Conservation (phyloP, 2,888 invertebrate genomes). For the Galerucella pusilla region DNA sequence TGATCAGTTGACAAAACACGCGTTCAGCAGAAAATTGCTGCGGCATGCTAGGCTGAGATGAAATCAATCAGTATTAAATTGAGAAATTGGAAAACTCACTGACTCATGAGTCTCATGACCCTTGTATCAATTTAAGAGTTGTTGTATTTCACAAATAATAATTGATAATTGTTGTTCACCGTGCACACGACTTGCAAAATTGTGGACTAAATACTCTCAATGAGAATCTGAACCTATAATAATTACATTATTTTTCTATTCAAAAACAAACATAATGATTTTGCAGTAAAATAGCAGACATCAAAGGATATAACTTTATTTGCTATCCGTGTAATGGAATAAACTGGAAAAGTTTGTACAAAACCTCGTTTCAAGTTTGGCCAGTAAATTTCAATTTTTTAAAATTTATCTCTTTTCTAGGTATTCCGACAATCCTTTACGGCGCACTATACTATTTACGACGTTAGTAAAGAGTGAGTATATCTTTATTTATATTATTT, state of each 20-base stretch:
- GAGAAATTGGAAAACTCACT: too few species aligned
- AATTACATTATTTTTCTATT: neutral
- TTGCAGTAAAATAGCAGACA: neutral
- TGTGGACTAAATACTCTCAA: too few species aligned
- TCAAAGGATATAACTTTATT: neutral
- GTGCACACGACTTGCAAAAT: too few species aligned
- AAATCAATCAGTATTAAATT: too few species aligned
- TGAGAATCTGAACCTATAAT: too few species aligned
- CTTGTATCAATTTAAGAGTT: too few species aligned
- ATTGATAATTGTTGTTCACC: too few species aligned
- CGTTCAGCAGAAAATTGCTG: too few species aligned
- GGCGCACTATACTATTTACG: slow-evolving; percentile 90
- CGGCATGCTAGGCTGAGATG: too few species aligned
- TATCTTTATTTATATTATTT: slow-evolving; percentile 2
- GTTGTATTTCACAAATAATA: too few species aligned
- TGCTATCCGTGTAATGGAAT: slow-evolving; percentile 2
- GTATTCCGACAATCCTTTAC: slow-evolving; percentile 88
- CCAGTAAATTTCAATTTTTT: slow-evolving; percentile 22
- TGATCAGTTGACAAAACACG: too few species aligned
- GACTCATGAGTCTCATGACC: too few species aligned
- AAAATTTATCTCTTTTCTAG: slow-evolving; percentile 67
- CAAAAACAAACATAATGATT: neutral
- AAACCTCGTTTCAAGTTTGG: slow-evolving; percentile 8
- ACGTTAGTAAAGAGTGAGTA: slow-evolving; percentile 90
- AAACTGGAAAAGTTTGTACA: slow-evolving; percentile 15